These are phyloP conservation scores for Centropyge bicolor DNA, from an alignment of 2,797 vertebrate species.

Conservation along the genomic window DNA sequence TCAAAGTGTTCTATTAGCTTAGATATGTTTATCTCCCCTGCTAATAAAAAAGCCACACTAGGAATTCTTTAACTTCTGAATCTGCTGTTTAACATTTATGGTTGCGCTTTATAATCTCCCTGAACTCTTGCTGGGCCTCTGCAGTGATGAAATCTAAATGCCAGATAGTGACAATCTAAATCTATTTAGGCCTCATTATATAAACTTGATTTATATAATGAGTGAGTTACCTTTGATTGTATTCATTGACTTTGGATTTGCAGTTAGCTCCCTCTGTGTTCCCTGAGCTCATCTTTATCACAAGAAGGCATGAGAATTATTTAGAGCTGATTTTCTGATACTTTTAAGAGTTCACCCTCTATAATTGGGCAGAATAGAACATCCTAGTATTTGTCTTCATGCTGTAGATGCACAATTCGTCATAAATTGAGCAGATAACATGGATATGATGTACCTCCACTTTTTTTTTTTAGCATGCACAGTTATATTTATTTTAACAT, in stretches of 20 bases:
- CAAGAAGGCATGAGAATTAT: background rate
- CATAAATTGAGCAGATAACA: background rate
- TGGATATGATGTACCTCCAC: background rate
- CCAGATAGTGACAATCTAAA: conserved; percentile 26
- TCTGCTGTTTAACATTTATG: conserved; percentile 44
- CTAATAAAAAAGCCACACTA: conserved; percentile 24
- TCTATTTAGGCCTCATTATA: conserved; percentile 16
- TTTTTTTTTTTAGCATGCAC: background rate
- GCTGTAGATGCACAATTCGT: background rate
- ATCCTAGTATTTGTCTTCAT: background rate
- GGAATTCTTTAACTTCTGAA: conserved; percentile 31
- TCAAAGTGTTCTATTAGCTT: conserved; percentile 39
- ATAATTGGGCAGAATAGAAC: background rate
- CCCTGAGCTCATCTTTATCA: conserved; percentile 1
- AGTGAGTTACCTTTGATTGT: conserved; percentile 14
- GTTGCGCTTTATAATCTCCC: conserved; percentile 34
- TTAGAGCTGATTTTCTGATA: background rate
- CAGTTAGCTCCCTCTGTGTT: conserved; percentile 5
- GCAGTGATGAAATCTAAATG: conserved; percentile 20
- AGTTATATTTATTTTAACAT: background rate
- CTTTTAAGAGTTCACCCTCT: background rate
- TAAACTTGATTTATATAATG: conserved; percentile 20
- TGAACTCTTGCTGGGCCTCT: conserved; percentile 10
- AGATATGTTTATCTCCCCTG: conserved; percentile 38
- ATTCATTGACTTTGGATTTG: conserved; percentile 21